Conservation (phyloP, 2,888 invertebrate species). For the Hartigia nigra region DNA sequence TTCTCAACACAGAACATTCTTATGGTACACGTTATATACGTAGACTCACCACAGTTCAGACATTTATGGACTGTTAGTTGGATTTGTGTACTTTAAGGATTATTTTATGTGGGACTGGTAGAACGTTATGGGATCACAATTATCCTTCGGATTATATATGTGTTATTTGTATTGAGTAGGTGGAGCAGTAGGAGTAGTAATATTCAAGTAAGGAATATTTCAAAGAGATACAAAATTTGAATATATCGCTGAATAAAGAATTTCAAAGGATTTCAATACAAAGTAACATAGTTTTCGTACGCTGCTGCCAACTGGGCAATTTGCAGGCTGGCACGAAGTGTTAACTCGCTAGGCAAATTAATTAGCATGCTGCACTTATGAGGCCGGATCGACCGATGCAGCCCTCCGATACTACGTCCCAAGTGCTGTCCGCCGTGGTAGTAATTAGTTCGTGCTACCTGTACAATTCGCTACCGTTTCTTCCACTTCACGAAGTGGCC, state of each 20-base stretch:
- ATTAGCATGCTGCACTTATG: conserved; percentile 27
- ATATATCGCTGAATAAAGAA: neutral
- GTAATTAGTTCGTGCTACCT: conserved; percentile 26
- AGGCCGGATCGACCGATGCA: conserved; percentile 24
- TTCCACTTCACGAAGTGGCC: conserved; percentile 1
- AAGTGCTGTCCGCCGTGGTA: conserved; percentile 25
- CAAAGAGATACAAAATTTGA: neutral
- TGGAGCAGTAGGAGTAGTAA: too few relatives aligned
- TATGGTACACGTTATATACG: neutral
- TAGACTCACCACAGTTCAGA: neutral
- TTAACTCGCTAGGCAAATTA: conserved; percentile 27
- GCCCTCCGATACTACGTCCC: conserved; percentile 22
- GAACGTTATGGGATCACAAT: neutral
- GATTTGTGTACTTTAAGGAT: neutral
- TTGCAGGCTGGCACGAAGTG: conserved; percentile 20
- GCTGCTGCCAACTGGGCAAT: conserved; percentile 10
- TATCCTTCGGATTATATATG: neutral
- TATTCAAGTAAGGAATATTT: neutral
- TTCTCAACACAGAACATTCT: neutral
- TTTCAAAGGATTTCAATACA: neutral
- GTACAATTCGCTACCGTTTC: conserved; percentile 5
- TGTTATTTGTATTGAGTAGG: neutral
- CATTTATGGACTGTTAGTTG: neutral
- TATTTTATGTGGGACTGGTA: neutral
- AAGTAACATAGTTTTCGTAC: neutral